A percentile compares a stretch with the other conserved stretches of the same genome.
These are phyloP conservation scores for Theonella swinhoei DNA, from an alignment of 37 sponge, comb jelly and placozoan species.

Conservation along the genomic window DNA sequence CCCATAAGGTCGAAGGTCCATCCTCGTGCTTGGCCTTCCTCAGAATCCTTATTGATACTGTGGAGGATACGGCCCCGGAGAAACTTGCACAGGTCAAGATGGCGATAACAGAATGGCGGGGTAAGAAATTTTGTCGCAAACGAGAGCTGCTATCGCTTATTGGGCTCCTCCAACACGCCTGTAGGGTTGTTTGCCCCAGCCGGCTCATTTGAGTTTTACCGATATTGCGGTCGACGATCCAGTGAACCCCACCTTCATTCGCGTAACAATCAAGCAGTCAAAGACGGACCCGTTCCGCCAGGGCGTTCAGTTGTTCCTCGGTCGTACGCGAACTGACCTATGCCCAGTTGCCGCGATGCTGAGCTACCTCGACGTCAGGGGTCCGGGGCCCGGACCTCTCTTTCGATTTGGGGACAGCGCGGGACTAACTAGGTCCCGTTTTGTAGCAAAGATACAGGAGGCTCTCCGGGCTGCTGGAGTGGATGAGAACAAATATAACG, in stretches of 20 bases:
- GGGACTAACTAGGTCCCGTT: neutral
- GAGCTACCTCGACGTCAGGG: neutral
- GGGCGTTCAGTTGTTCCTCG: neutral
- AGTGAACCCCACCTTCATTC: neutral
- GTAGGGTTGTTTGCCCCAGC: slow-evolving; percentile 11
- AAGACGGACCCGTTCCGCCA: slow-evolving; percentile 4
- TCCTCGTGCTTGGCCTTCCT: slow-evolving; percentile 2
- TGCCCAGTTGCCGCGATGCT: neutral
- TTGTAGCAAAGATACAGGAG: neutral
- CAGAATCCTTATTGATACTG: neutral
- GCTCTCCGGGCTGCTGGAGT: neutral
- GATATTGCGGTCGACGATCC: slow-evolving; percentile 3
- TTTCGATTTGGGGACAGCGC: neutral
- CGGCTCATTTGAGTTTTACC: neutral
- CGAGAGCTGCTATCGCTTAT: slow-evolving; percentile 22
- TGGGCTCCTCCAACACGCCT: slow-evolving; percentile 19
- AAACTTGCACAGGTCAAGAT: neutral
- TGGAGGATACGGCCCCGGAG: neutral
- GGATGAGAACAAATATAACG: neutral
- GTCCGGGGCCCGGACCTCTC: neutral
- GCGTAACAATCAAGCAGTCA: neutral
- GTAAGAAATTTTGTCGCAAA: neutral
- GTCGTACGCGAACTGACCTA: neutral
- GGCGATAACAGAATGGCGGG: slow-evolving; percentile 1
- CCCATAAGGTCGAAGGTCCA: neutral